These are phyloP conservation scores for Leptodactylus fallax DNA, from an alignment of 2,797 vertebrate genomes.

Conservation along the genomic window DNA sequence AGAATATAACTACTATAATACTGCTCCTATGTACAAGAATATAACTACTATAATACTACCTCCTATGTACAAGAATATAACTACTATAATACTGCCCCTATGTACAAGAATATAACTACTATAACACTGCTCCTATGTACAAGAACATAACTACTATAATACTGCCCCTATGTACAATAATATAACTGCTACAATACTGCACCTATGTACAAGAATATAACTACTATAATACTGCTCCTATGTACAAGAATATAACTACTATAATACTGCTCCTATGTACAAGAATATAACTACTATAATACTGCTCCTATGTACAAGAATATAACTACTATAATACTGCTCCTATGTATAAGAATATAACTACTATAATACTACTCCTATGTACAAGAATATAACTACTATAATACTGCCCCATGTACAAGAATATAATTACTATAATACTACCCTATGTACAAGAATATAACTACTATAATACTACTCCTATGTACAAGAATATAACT, in stretches of 20 bases:
- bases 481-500: conserved; percentile 1
- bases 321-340: conserved; percentile 8
- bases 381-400: neutral
- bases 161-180: too few relatives aligned
- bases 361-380: neutral
- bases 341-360: neutral
- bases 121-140: conserved; percentile 6
- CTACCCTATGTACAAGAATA: neutral
- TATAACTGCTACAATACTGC: neutral
- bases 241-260: neutral
- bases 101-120: conserved; percentile 13
- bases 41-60: conserved; percentile 5
- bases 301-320: neutral
- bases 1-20: conserved; percentile 8
- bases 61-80: neutral
- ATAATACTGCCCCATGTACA: neutral
- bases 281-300: neutral
- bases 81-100: conserved; percentile 6
- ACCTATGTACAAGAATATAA: neutral
- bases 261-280: neutral
- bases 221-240: neutral
- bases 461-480: neutral
- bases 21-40: neutral
- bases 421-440: neutral
- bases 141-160: conserved; percentile 15